Conservation (phyloP, 1,140 invertebrate genomes). For the Hypsibius dujardini region DNA sequence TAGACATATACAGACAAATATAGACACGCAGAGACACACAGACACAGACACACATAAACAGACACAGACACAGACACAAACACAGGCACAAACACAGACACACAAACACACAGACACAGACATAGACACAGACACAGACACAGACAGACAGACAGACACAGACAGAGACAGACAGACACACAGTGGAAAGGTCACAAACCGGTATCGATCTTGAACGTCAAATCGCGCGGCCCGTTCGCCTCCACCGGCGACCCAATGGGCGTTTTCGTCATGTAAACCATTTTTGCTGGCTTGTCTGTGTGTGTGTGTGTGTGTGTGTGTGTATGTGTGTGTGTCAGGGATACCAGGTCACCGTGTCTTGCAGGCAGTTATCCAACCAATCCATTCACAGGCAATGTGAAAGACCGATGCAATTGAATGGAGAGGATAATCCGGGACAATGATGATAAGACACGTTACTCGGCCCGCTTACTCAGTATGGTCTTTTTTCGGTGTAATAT, state of each 20-base stretch:
- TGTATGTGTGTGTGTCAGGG: neutral
- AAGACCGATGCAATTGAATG: neutral
- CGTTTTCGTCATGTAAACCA: constrained; percentile 12
- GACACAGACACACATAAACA: too few species aligned
- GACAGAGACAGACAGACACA: too few species aligned
- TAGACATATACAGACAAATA: too few species aligned
- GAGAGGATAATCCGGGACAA: neutral
- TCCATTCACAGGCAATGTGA: neutral
- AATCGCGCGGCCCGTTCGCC: constrained; percentile 7
- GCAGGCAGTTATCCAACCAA: neutral
- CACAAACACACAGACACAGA: too few species aligned
- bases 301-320: neutral
- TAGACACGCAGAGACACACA: too few species aligned
- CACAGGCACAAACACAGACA: too few species aligned
- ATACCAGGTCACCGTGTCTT: neutral
- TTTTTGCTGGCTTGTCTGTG: neutral
- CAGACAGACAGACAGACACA: too few species aligned
- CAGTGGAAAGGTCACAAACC: neutral
- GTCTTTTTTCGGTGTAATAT: too few species aligned
- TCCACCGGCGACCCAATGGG: constrained; percentile 12
- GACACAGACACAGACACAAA: too few species aligned
- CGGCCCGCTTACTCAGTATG: neutral
- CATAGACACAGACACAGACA: too few species aligned
- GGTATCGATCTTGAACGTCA: neutral
- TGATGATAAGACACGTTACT: neutral